Evolutionary conservation across 2,888 invertebrate genomes (phyloP).

Genomic region (Spisula solida): DNA sequence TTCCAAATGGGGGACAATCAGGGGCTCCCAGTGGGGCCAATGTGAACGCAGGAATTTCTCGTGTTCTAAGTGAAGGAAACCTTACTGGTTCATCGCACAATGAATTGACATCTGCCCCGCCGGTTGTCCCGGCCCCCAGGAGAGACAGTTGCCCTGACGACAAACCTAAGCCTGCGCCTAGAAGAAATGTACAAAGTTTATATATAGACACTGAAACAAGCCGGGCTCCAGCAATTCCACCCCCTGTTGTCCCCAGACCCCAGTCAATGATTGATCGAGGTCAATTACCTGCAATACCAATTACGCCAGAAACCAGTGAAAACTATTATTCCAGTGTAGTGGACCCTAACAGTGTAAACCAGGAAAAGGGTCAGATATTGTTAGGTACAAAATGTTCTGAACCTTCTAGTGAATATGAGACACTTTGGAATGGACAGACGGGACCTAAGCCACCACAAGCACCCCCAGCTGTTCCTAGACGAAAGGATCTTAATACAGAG

Average conservation of each 20-base stretch:
- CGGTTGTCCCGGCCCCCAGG: conserved; percentile 50
- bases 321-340: conserved; percentile 62
- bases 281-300: conserved; percentile 57
- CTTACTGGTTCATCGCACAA: conserved; percentile 43
- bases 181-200: conserved; percentile 77
- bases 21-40: background rate
- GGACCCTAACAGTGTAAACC: conserved; percentile 23
- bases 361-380: conserved; percentile 28
- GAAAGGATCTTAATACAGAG: conserved; percentile 47
- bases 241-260: conserved; percentile 68
- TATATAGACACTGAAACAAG: conserved; percentile 41
- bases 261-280: conserved; percentile 48
- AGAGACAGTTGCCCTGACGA: conserved; percentile 50
- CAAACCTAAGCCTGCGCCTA: conserved; percentile 74
- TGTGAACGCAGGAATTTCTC: conserved; percentile 58
- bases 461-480: conserved; percentile 60
- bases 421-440: conserved; percentile 42
- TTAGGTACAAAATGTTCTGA: background rate
- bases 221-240: conserved; percentile 39
- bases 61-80: conserved; percentile 75
- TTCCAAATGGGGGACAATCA: conserved; percentile 40
- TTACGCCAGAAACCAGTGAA: conserved; percentile 60
- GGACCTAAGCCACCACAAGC: background rate
- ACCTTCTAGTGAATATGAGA: conserved; percentile 40
- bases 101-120: conserved; percentile 21